Percentiles rank a stretch among this genome's conserved stretches.
phyloP scores from a whole-genome alignment of 2,113 vertebrate species.

The Ailuropoda melanoleuca region DNA sequence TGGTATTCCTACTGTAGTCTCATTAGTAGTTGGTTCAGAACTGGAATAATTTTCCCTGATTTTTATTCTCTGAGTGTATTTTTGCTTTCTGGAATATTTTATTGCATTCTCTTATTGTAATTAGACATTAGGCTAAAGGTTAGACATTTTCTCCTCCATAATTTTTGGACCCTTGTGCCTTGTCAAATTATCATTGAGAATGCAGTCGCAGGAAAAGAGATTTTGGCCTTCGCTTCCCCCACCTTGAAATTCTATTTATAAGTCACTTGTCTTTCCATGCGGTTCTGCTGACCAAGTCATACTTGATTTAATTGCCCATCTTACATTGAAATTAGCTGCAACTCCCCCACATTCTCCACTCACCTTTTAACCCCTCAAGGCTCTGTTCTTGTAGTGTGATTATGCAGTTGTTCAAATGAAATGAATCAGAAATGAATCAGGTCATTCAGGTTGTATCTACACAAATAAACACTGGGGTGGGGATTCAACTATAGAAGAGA shows the following conservation, averaged over 20 bases:
- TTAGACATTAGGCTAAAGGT: conserved; percentile 60
- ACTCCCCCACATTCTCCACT: not conserved
- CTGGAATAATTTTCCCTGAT: conserved; percentile 73
- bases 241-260: conserved; percentile 37
- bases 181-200: conserved; percentile 60
- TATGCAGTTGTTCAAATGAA: conserved; percentile 39
- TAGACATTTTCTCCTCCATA: conserved; percentile 40
- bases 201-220: not conserved
- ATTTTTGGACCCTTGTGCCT: conserved; percentile 52
- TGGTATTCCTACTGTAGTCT: conserved; percentile 66
- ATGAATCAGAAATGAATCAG: conserved; percentile 40
- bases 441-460: conserved; percentile 13
- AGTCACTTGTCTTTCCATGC: conserved; percentile 12
- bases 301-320: conserved; percentile 66
- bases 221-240: conserved; percentile 10
- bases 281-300: conserved; percentile 57
- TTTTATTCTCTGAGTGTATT: conserved; percentile 77
- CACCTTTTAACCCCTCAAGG: conserved; percentile 18
- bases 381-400: not conserved
- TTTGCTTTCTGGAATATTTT: conserved; percentile 70
- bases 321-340: conserved; percentile 47
- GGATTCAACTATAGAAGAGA: not conserved
- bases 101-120: conserved; percentile 64
- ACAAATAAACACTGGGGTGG: conserved; percentile 35
- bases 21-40: conserved; percentile 74